Evolutionary conservation across 2,888 invertebrate genomes (phyloP), one percentile per base, ranked within the genome.

Genomic region (Linnaemya vulpina): DNA sequence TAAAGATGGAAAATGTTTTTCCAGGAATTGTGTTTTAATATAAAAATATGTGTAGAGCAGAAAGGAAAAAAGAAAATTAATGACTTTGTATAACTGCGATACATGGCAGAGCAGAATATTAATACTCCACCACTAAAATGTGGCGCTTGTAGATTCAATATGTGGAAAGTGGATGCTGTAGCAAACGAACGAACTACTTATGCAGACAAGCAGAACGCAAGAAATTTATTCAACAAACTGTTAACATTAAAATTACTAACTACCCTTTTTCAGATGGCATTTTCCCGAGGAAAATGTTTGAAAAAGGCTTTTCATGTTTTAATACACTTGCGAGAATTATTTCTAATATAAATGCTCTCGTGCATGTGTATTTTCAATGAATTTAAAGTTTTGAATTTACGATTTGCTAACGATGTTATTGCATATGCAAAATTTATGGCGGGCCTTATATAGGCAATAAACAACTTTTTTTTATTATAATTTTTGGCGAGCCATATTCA

Each of bases 1-100:
- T 63, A 13, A 35, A 71, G 43, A 63, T 55, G 78, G 15, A 71
- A 63, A 70, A 65, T 53, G 46, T 58, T 40, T 30, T 67, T 51
- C 73, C 67, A 51, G 49, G 49, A 80, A 53, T 74, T 74, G 58
- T 80, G 49, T 65, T 58, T n/a, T 15, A 25, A 71, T 30, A 62
- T 43, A 51, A 4, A 68, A 53, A 38, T 25, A 35, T 15, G 35
- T n/a, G 17, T n/a, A 46, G 43, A 38, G 9, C 70, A 71, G 11
- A 58, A 49, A 74, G 43, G 35, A 70, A 25, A n/a, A 79, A 70
- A 80, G 43, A 25, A 73, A 62, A 77, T 63, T 81, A 84, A 84
- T 84, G 77, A 80, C 62, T 84, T 76, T 80, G 73, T 77, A 76
- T 76, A 84, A 80, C 76, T 80, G 73, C 77, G 80, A 81, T 84